These are phyloP conservation scores for Abrostola tripartita DNA, from an alignment of 2,888 invertebrate species.

Conservation along the genomic window DNA sequence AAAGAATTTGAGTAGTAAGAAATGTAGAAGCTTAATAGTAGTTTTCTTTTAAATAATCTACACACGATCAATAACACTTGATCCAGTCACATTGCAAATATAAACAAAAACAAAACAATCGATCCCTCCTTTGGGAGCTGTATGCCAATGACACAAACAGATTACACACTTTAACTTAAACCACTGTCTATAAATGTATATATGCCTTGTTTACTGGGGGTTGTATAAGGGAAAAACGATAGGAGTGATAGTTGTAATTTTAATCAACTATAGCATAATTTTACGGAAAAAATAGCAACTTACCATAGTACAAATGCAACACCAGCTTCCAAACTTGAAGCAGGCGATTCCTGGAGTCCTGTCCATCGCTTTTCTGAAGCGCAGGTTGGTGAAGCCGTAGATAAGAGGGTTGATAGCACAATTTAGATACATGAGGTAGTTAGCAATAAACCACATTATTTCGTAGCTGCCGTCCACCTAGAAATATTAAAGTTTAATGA, in stretches of 20 bases:
- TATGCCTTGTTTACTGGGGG: too few species aligned
- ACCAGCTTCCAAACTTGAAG: conserved; percentile 82
- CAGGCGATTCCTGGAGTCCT: conserved; percentile 84
- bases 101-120: too few species aligned
- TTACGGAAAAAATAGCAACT: conserved; percentile 20
- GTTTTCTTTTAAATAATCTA: too few species aligned
- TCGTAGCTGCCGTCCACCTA: conserved; percentile 88
- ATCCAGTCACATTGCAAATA: too few species aligned
- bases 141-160: too few species aligned
- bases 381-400: conserved; percentile 92
- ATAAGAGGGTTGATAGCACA: conserved; percentile 93
- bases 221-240: too few species aligned
- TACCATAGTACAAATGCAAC: conserved; percentile 76
- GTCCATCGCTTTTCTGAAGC: conserved; percentile 91
- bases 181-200: too few species aligned
- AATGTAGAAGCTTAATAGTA: too few species aligned
- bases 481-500: conserved; percentile 1
- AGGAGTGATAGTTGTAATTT: too few species aligned
- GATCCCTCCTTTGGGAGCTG: too few species aligned
- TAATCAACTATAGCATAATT: background rate
- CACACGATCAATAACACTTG: too few species aligned
- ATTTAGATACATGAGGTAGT: conserved; percentile 91
- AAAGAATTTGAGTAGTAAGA: background rate
- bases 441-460: conserved; percentile 90
- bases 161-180: too few species aligned